Evolutionary conservation across 2,113 vertebrate genomes (phyloP).

Genomic region (Ginglymostoma cirratum): DNA sequence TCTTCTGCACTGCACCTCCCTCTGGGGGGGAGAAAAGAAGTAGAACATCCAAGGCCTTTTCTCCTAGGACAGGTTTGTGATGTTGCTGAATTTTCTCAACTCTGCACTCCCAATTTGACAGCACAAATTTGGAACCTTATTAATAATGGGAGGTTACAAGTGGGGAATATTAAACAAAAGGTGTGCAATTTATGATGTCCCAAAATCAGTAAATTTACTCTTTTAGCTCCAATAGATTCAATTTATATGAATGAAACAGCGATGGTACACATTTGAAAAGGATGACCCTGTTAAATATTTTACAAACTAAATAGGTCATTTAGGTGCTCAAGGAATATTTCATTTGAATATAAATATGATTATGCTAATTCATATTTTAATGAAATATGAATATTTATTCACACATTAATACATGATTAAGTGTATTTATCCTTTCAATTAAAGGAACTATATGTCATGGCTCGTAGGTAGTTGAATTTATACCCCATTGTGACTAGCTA

Average conservation of each 20-base stretch:
- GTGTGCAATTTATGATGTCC: neutral
- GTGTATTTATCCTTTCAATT: neutral
- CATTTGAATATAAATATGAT: slow-evolving; percentile 2
- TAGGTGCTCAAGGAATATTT: neutral
- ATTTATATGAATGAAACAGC: neutral
- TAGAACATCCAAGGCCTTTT: no score
- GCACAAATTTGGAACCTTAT: no score
- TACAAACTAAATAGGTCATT: neutral
- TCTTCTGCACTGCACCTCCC: no score
- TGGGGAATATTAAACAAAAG: neutral
- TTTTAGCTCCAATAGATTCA: neutral
- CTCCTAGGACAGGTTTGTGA: no score
- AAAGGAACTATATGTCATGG: neutral
- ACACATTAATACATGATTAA: neutral
- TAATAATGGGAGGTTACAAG: neutral
- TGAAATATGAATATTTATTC: slow-evolving; percentile 3
- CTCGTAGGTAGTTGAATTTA: neutral
- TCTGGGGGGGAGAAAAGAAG: no score
- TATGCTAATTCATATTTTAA: neutral
- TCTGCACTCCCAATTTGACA: no score
- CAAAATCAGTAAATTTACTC: neutral
- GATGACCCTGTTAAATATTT: neutral
- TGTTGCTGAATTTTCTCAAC: no score
- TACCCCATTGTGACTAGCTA: neutral
- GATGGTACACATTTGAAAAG: neutral